Conservation (phyloP, 1,140 invertebrate species). For the Penaeus vannamei region DNA sequence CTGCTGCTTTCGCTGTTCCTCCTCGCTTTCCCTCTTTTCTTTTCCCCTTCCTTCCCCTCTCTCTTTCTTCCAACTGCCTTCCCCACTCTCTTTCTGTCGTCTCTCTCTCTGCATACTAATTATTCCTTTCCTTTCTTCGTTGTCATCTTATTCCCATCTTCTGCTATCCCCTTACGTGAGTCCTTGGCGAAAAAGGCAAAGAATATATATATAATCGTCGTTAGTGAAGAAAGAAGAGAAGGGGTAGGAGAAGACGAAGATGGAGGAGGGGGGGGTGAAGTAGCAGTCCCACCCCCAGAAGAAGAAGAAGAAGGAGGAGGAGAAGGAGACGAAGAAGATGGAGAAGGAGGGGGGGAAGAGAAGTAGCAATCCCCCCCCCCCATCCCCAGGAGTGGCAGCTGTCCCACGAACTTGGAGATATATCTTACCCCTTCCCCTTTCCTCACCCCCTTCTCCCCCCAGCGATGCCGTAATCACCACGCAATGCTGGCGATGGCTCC, state of each 20-base stretch:
- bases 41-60: not conserved
- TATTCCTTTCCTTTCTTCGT: not conserved
- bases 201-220: no score
- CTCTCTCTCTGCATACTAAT: not conserved
- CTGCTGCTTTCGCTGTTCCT: slow-evolving; percentile 5
- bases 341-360: no score
- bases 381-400: not conserved
- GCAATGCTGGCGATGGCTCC: no score
- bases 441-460: not conserved
- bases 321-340: no score
- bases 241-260: no score
- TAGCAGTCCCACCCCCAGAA: no score
- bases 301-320: no score
- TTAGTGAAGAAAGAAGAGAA: no score
- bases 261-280: no score
- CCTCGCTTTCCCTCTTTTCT: not conserved
- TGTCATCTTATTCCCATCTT: not conserved
- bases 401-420: not conserved
- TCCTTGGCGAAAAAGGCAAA: not conserved
- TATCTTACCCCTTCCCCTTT: not conserved
- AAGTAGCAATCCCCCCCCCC: not conserved
- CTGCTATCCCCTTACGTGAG: not conserved
- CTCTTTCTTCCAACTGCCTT: not conserved
- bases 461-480: not conserved
- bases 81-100: not conserved